Conservation (phyloP, 2,113 vertebrate species). For the Rattus norvegicus region GRCr8 NC_086019.1:73362001-73362500, state of each 20-base stretch:
- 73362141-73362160: conserved; percentile 61
- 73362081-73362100: conserved; percentile 68
- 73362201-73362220: conserved; percentile 57
- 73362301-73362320: conserved; percentile 45
- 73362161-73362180: conserved; percentile 67
- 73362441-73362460: conserved; percentile 67
- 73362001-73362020: conserved; percentile 60
- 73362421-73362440: conserved; percentile 72
- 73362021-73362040: conserved; percentile 73
- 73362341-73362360: conserved; percentile 60
- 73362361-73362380: conserved; percentile 66
- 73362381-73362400: conserved; percentile 58
- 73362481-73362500: conserved; percentile 71
- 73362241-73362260: conserved; percentile 55
- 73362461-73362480: conserved; percentile 74
- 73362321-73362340: conserved; percentile 54
- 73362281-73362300: conserved; percentile 60
- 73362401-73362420: conserved; percentile 49
- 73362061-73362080: conserved; percentile 70
- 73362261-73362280: conserved; percentile 52
- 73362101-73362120: conserved; percentile 74
- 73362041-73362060: conserved; percentile 70
- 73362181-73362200: conserved; percentile 63
- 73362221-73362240: conserved; percentile 56
- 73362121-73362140: conserved; percentile 69